These are phyloP conservation scores for Sminthurinus signatus DNA, from an alignment of 1,140 invertebrate species.

Conservation along the genomic window DNA sequence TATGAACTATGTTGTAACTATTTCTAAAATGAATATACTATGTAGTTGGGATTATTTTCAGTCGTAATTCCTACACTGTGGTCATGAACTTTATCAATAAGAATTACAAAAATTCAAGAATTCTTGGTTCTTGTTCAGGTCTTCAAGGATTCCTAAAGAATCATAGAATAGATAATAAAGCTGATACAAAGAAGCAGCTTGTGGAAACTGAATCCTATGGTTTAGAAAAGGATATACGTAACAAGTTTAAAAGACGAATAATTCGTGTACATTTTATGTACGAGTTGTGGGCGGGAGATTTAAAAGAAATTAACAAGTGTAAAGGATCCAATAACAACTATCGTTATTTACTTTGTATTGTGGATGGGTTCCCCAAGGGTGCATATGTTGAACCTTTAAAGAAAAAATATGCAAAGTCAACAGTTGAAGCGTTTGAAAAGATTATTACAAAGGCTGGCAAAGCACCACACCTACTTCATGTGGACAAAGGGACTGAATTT, in stretches of 20 bases:
- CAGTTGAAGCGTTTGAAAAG: conserved; percentile 11
- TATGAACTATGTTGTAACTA: too few species aligned
- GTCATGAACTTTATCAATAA: neutral
- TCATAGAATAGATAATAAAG: too few species aligned
- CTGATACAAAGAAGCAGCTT: too few species aligned
- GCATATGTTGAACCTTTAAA: conserved; percentile 12
- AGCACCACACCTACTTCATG: neutral
- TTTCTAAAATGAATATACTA: too few species aligned
- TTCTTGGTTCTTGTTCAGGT: neutral
- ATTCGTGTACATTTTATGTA: conserved; percentile 1
- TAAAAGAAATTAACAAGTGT: conserved; percentile 12
- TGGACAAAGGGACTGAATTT: conserved; percentile 23
- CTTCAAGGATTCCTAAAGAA: neutral
- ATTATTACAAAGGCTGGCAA: conserved; percentile 1
- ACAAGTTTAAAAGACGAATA: conserved; percentile 7
- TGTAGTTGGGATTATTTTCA: too few species aligned
- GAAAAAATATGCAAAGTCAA: conserved; percentile 2
- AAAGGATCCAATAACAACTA: conserved; percentile 3
- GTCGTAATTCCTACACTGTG: too few species aligned
- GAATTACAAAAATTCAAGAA: neutral
- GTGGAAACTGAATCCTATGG: neutral
- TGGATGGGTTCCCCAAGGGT: conserved; percentile 9
- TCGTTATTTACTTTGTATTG: conserved; percentile 7
- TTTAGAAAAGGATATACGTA: neutral
- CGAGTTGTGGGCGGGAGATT: conserved; percentile 3